Evolutionary conservation across 2,888 invertebrate species (phyloP).

Genomic region (Lasioglossum villosulum): DNA sequence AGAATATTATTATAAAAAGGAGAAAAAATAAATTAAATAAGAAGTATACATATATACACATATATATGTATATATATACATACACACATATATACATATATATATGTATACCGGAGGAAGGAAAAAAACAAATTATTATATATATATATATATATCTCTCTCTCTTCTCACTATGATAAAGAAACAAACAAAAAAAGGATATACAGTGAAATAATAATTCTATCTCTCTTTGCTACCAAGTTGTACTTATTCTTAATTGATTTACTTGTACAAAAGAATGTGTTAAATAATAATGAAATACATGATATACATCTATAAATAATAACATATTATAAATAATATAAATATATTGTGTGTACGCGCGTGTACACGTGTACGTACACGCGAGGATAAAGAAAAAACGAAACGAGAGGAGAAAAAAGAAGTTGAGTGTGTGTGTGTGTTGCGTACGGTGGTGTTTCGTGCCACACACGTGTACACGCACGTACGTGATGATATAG

Average conservation of each 20-base stretch:
- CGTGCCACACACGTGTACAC: background rate
- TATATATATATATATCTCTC: conserved; percentile 58
- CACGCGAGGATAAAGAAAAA: background rate
- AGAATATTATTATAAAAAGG: conserved; percentile 67
- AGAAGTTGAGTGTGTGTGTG: background rate
- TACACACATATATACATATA: conserved; percentile 63
- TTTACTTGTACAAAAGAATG: conserved; percentile 85
- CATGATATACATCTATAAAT: conserved; percentile 81
- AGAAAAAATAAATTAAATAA: conserved; percentile 74
- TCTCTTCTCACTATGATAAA: conserved; percentile 81
- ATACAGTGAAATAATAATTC: conserved; percentile 83
- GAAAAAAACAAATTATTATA: conserved; percentile 13
- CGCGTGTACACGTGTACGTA: background rate
- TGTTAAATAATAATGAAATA: conserved; percentile 84
- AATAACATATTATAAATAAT: conserved; percentile 73
- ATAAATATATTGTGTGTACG: conserved; percentile 61
- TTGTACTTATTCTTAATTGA: conserved; percentile 85
- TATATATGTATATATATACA: conserved; percentile 41
- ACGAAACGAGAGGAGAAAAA: background rate
- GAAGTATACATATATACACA: conserved; percentile 52
- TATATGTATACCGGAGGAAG: conserved; percentile 28
- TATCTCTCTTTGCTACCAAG: conserved; percentile 85
- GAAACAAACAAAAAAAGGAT: conserved; percentile 51
- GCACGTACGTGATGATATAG: conserved; percentile 66
- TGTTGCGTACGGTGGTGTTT: background rate